Evolutionary conservation across 2,888 invertebrate species (phyloP), one percentile per base, ranked within the genome.

Genomic region (Drosophila seclusa): DNA sequence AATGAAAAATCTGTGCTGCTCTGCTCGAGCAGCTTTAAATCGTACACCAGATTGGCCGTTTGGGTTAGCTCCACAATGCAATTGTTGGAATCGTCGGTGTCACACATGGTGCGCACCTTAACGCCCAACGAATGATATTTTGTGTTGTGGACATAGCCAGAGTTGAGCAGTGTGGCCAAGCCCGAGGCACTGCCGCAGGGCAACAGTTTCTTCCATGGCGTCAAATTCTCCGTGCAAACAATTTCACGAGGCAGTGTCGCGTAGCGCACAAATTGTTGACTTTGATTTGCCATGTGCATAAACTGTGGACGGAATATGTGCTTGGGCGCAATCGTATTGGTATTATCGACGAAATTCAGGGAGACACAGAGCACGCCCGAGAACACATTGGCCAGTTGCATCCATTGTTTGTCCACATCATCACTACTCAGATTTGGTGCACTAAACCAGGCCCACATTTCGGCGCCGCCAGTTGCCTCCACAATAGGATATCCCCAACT

Each of bases 201-300:
- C 53, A 99, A 93, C 6, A 99, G 94, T 92, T 99, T 99, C 90
- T 98, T 98, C 97, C 99, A 99, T 0, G 99, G 99, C 18, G 99
- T 99, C 85, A 99, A 94, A 94, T 99, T 99, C 94, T 99, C 99
- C 0, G 99, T 99, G 91, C 99, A 99, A 5, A 99, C 98, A 85
- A 98, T 97, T 94, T 99, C 99, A 78, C 98, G 95, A 0, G 99
- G 98, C 72, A 99, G 93, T n/a, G 97, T 96, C 1, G 99, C 96
- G 94, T 99, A 99, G 85, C 97, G 84, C 93, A 94, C 90, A 94
- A 76, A 80, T 92, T 74, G 64, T 2, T 98, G 96, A 93, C 96
- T 78, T 93, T 94, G 86, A 94, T 74, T 68, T 48, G 53, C 49
- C 94, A 69, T 38, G 0, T 63, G 73, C 57, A 90, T 90, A 67